These are phyloP conservation scores for Cirrhinus molitorella DNA, from an alignment of 2,797 vertebrate genomes.

Conservation along the genomic window DNA sequence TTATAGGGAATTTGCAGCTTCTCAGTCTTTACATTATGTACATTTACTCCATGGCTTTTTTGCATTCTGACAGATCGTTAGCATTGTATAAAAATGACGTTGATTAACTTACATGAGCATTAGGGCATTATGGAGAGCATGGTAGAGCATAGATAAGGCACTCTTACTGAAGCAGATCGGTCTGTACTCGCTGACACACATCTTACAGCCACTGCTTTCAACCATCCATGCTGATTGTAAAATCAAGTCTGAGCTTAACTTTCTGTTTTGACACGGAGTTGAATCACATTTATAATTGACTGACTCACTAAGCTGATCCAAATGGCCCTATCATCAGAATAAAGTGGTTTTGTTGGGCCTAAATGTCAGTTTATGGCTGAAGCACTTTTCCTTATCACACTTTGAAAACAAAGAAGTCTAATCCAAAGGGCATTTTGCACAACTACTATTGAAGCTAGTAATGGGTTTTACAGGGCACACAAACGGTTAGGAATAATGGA, in stretches of 20 bases:
- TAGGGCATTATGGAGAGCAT: constrained; percentile 50
- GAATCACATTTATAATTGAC: constrained; percentile 5
- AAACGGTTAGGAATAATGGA: constrained; percentile 65
- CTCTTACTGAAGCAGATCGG: constrained; percentile 76
- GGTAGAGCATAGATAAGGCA: constrained; percentile 81
- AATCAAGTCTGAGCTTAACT: constrained; percentile 16
- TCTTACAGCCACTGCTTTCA: neutral
- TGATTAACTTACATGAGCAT: constrained; percentile 53
- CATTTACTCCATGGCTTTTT: constrained; percentile 71
- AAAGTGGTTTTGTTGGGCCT: constrained; percentile 24
- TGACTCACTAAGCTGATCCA: constrained; percentile 26
- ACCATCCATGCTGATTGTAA: constrained; percentile 30
- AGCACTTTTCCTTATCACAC: constrained; percentile 19
- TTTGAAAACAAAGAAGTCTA: constrained; percentile 24
- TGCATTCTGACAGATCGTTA: constrained; percentile 60
- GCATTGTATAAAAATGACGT: constrained; percentile 45
- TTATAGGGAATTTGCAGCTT: constrained; percentile 15
- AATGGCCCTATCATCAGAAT: neutral
- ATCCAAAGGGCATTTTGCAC: constrained; percentile 80
- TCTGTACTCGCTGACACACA: constrained; percentile 21
- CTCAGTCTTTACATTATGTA: constrained; percentile 63
- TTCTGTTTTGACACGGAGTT: neutral
- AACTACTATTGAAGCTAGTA: constrained; percentile 66
- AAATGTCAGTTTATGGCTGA: constrained; percentile 17
- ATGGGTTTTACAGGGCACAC: constrained; percentile 64